Percentiles rank a stretch among this genome's conserved stretches.
These are phyloP conservation scores for Clepsis dumicolana DNA, from an alignment of 2,888 invertebrate species.

Conservation along the genomic window DNA sequence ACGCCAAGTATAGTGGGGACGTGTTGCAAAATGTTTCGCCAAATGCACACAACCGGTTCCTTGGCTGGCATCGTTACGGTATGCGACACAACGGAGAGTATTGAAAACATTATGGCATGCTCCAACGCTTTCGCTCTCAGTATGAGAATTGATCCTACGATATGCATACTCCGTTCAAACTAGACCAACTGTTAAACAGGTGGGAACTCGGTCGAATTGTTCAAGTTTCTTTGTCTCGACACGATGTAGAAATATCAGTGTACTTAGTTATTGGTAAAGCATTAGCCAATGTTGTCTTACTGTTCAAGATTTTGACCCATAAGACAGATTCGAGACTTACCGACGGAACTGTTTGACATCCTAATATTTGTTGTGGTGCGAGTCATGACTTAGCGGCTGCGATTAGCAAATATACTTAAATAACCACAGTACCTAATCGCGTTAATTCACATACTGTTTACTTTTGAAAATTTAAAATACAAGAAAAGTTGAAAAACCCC, in stretches of 20 bases:
- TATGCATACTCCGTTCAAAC: conserved; percentile 41
- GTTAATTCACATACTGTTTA: background rate
- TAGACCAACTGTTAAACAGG: conserved; percentile 42
- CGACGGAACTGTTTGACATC: conserved; percentile 12
- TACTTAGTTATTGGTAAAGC: conserved; percentile 52
- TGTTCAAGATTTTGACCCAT: conserved; percentile 31
- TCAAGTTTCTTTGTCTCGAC: conserved; percentile 55
- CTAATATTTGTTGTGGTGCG: conserved; percentile 17
- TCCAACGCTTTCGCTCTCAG: conserved; percentile 66
- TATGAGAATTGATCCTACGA: conserved; percentile 49
- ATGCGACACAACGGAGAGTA: conserved; percentile 44
- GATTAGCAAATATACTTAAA: conserved; percentile 8
- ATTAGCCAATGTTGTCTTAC: conserved; percentile 54
- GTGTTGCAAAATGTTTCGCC: conserved; percentile 76
- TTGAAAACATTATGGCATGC: conserved; percentile 48
- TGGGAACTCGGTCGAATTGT: conserved; percentile 66
- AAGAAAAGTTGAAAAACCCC: too few relatives aligned
- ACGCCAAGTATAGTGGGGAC: conserved; percentile 43
- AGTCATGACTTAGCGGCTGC: conserved; percentile 4
- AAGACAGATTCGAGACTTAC: conserved; percentile 21
- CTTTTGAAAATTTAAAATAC: background rate
- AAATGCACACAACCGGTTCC: conserved; percentile 73
- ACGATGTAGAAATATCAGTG: conserved; percentile 58
- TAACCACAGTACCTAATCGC: background rate
- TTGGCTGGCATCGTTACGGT: conserved; percentile 47